Base-by-base conservation (phyloP, 2,797 vertebrate species). In the Coregonus sp. region DNA sequence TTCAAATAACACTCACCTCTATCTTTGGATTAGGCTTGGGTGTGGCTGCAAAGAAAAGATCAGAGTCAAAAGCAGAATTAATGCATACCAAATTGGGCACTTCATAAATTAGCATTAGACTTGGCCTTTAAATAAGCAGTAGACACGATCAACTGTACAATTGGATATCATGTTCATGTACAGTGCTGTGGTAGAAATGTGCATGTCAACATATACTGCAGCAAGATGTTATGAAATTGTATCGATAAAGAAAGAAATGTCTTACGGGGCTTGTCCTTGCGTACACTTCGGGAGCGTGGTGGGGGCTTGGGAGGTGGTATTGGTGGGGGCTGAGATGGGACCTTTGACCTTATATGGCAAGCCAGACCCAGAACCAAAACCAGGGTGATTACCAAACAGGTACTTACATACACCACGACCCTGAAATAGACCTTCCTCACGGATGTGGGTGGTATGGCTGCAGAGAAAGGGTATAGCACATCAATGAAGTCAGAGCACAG, bases 371-470 rank as follows among this genome's bases (percentile, higher is more conserved):
- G 31, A 33, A 33, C 31, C 31, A 92, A 71, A 66, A 88, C 59
- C 31, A 93, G 14, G 68, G 81, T 83, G 73, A 91, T 66, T 83
- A 84, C 90, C 69, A 93, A 47, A 5, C 3, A 70, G 71, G 86
- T 85, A 1, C 79, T 25, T 25, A 59, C 50, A 40, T 80, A 92
- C 67, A 93, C 20, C 74, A 89, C 35, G 70, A 90, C 1, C 85
- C 91, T 83, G 86, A 86, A 74, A 59, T 47, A 47, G 12, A 56
- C 9, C 0, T 15, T 87, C 76, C 93, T 90, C 61, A 61, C 66
- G 6, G 47, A 70, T 1, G 74, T 35, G 6, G 6, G 56, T 25
- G 59, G 15, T 15, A 78, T 61, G 47, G 78, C 87, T 89, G 71
- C 16, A 52, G 6, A 59, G 31, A 20, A 12, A 52, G 2, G 14